phyloP scores from a whole-genome alignment of 2,797 vertebrate genomes.

The Pseudotriccus pelzelni region DNA sequence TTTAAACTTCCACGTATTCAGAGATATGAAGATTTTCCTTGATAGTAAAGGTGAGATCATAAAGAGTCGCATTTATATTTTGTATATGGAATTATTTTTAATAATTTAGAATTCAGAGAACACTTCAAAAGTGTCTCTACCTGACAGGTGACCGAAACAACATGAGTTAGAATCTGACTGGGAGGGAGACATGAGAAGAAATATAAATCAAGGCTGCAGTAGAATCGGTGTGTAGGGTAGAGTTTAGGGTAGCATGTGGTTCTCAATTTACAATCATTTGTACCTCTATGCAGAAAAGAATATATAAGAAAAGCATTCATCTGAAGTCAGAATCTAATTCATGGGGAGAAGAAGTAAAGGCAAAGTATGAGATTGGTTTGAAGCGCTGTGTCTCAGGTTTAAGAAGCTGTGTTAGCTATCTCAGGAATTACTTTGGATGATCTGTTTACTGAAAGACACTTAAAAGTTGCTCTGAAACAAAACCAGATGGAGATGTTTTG shows the following conservation, averaged over 20 bases:
- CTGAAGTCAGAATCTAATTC: background rate
- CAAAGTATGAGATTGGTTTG: background rate
- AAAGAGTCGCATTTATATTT: background rate
- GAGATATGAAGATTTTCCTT: background rate
- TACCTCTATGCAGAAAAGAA: background rate
- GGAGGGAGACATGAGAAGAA: background rate
- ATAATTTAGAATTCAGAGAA: background rate
- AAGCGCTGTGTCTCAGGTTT: background rate
- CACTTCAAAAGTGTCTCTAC: background rate
- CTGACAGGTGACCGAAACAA: background rate
- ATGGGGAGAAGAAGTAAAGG: too few relatives aligned
- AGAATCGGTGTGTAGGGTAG: background rate
- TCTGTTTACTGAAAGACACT: background rate
- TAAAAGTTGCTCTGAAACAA: background rate
- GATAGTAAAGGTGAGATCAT: background rate
- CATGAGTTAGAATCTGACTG: background rate
- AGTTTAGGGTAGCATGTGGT: background rate
- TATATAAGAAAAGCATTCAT: background rate
- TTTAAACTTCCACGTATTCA: background rate
- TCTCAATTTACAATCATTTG: background rate
- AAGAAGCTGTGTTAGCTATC: background rate
- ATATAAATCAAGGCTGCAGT: background rate
- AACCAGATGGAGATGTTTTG: background rate
- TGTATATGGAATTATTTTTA: background rate
- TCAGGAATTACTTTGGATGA: background rate